Conservation (phyloP, 2,113 vertebrate species). For the Xiphophorus couchianus region DNA sequence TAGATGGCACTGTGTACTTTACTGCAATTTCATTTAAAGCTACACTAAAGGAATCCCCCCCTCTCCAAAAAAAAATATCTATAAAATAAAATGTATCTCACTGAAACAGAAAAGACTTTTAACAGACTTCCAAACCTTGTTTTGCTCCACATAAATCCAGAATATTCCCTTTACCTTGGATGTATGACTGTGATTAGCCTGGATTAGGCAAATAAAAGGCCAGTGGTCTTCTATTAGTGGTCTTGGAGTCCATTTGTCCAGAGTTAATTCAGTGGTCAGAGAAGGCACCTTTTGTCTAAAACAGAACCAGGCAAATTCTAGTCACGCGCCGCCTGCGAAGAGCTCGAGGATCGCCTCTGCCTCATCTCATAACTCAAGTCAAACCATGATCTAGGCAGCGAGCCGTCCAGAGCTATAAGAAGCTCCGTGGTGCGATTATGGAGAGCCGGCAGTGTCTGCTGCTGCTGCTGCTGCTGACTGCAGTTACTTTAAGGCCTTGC, state of each 20-base stretch:
- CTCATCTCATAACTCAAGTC: slow-evolving; percentile 26
- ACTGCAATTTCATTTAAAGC: neutral
- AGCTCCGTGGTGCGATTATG: slow-evolving; percentile 54
- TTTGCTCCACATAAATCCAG: neutral
- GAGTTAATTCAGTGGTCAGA: slow-evolving; percentile 31
- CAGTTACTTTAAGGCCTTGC: slow-evolving; percentile 26
- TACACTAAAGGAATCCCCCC: neutral
- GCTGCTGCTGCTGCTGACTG: slow-evolving; percentile 40
- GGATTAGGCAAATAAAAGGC: slow-evolving; percentile 63
- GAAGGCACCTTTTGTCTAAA: slow-evolving; percentile 54
- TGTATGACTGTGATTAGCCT: slow-evolving; percentile 48
- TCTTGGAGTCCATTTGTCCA: slow-evolving; percentile 14
- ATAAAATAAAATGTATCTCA: no score
- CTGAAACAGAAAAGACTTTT: neutral
- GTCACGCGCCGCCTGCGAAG: slow-evolving; percentile 48
- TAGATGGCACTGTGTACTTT: slow-evolving; percentile 25
- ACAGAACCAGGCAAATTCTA: slow-evolving; percentile 61
- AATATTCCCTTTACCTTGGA: neutral
- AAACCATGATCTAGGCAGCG: slow-evolving; percentile 38
- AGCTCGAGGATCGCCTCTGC: slow-evolving; percentile 14
- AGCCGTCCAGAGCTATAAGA: slow-evolving; percentile 14
- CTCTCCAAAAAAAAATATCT: no score
- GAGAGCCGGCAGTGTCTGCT: slow-evolving; percentile 47
- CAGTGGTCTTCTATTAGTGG: slow-evolving; percentile 61
- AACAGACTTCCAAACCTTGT: neutral